Evolutionary conservation across 1,140 invertebrate species (phyloP).

Genomic region (Drosophila tropicalis): DNA sequence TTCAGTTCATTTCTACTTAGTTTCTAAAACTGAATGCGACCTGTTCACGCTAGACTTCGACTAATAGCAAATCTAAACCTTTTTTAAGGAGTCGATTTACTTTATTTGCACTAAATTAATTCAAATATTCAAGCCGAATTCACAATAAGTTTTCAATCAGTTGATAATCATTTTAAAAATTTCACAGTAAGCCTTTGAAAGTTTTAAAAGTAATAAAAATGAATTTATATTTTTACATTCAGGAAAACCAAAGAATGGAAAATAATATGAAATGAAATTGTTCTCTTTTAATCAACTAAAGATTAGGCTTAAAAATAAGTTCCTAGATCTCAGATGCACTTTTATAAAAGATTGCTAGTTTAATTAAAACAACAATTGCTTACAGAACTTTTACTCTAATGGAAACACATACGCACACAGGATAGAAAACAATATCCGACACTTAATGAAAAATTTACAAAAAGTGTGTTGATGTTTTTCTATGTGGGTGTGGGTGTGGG

Average conservation of each 20-base stretch:
- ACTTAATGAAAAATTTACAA: constrained; percentile 66
- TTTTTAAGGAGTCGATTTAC: too few relatives aligned
- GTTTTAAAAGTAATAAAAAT: too few relatives aligned
- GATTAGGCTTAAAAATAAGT: not conserved
- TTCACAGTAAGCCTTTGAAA: too few relatives aligned
- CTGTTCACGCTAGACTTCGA: too few relatives aligned
- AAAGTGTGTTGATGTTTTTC: constrained; percentile 22
- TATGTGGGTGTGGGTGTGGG: not conserved
- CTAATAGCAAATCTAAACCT: too few relatives aligned
- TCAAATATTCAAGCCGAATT: too few relatives aligned
- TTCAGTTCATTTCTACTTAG: too few relatives aligned
- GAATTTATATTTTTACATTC: too few relatives aligned
- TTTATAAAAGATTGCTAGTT: constrained; percentile 13
- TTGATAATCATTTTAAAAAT: too few relatives aligned
- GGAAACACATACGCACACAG: constrained; percentile 1
- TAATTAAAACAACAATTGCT: constrained; percentile 16
- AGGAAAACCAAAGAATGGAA: not conserved
- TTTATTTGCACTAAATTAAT: too few relatives aligned
- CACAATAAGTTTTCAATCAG: too few relatives aligned
- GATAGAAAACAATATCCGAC: not conserved
- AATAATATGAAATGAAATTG: not conserved
- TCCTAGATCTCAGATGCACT: not conserved
- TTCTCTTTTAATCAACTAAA: not conserved
- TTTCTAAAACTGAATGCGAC: too few relatives aligned
- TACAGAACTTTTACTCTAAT: not conserved